phyloP scores from a whole-genome alignment of 1,140 invertebrate species.

The Antheraea pernyi region DNA sequence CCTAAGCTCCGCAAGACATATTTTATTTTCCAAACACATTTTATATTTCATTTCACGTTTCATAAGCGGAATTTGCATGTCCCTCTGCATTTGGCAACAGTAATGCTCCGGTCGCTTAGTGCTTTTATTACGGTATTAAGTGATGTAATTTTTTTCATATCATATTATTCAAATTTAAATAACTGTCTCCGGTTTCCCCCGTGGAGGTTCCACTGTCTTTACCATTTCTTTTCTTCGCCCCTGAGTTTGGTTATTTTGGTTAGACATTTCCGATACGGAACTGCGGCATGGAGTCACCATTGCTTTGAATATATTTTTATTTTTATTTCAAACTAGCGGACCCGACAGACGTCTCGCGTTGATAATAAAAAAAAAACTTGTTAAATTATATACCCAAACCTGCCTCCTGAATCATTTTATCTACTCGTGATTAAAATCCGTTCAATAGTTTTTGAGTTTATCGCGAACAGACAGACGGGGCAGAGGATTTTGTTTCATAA shows the following conservation, averaged over 20 bases:
- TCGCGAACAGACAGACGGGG: too few species aligned
- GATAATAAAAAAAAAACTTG: too few species aligned
- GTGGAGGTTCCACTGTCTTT: slow-evolving; percentile 65
- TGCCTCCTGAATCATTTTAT: too few species aligned
- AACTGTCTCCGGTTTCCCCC: slow-evolving; percentile 78
- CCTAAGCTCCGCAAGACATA: slow-evolving; percentile 66
- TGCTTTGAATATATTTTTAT: not conserved
- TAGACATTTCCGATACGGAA: slow-evolving; percentile 48
- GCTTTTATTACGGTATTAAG: slow-evolving; percentile 81
- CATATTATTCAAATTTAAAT: slow-evolving; percentile 82
- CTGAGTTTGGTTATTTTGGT: slow-evolving; percentile 68
- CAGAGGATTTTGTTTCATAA: too few species aligned
- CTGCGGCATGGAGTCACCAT: not conserved
- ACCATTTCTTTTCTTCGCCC: slow-evolving; percentile 71
- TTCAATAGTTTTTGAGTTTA: too few species aligned
- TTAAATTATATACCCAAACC: too few species aligned
- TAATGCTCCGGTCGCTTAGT: slow-evolving; percentile 78
- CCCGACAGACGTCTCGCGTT: too few species aligned
- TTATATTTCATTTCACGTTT: slow-evolving; percentile 80
- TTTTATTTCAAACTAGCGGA: not conserved
- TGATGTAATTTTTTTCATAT: slow-evolving; percentile 81
- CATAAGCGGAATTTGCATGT: slow-evolving; percentile 72
- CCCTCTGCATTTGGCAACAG: slow-evolving; percentile 69
- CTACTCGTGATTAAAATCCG: too few species aligned
- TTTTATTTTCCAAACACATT: slow-evolving; percentile 75